Conservation (phyloP, 1,140 invertebrate species). For the Caerostris darwini region DNA sequence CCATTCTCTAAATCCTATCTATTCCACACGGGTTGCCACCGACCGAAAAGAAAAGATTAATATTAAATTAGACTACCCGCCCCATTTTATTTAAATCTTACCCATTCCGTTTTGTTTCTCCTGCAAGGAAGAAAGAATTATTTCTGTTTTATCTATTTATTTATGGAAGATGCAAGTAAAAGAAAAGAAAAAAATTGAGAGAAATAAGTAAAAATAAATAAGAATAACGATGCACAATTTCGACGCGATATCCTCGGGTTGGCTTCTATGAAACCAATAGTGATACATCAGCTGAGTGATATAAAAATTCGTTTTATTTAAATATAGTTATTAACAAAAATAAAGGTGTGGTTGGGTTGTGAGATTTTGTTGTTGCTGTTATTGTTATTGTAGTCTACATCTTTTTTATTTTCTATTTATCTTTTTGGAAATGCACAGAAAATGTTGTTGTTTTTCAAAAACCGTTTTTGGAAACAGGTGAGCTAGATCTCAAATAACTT, state of each 20-base stretch:
- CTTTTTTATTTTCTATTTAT: not conserved
- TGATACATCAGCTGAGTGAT: conserved; percentile 46
- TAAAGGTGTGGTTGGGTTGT: not conserved
- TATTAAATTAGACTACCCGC: conserved; percentile 51
- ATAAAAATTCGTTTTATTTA: conserved; percentile 50
- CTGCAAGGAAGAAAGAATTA: not conserved
- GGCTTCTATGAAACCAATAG: not conserved
- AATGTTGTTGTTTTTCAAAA: not conserved
- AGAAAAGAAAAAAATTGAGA: not conserved
- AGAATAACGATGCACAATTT: conserved; percentile 35
- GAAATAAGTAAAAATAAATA: not conserved
- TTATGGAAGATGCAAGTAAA: conserved; percentile 25
- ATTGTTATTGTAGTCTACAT: not conserved
- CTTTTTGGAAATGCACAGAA: not conserved
- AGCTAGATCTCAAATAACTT: not conserved
- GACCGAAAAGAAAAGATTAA: conserved; percentile 33
- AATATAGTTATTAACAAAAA: conserved; percentile 3
- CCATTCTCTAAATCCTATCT: conserved; percentile 34
- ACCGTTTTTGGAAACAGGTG: not conserved
- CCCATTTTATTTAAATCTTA: conserved; percentile 50
- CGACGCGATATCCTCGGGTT: not conserved
- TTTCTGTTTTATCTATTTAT: conserved; percentile 58
- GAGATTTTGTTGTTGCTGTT: not conserved
- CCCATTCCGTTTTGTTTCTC: conserved; percentile 33
- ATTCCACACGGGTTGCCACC: not conserved